Percentiles rank a stretch among this genome's conserved stretches.
These are phyloP conservation scores for Amblyjoppa fuscipennis DNA, from an alignment of 2,888 invertebrate genomes.

Conservation along the genomic window DNA sequence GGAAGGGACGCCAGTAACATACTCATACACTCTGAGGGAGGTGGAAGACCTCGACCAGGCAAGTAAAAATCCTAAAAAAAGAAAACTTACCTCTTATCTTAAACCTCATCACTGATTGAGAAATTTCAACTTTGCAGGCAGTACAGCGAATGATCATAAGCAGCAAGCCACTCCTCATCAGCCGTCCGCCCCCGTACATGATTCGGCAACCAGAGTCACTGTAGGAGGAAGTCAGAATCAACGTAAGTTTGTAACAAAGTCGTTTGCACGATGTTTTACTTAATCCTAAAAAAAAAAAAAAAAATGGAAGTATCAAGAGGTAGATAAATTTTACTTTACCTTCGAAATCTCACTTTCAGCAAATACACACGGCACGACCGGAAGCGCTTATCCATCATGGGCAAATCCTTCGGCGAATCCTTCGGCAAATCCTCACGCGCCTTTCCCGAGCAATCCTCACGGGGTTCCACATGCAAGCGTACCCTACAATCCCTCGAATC, in stretches of 20 bases:
- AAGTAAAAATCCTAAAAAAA: slow-evolving; percentile 31
- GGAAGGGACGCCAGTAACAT: slow-evolving; percentile 60
- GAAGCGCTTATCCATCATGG: slow-evolving; percentile 59
- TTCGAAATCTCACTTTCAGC: slow-evolving; percentile 10
- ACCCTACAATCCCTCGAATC: neutral
- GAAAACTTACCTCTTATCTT: neutral
- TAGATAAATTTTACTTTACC: neutral
- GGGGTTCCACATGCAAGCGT: slow-evolving; percentile 14
- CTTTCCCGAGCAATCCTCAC: slow-evolving; percentile 23
- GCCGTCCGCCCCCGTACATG: slow-evolving; percentile 52
- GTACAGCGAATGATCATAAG: slow-evolving; percentile 34
- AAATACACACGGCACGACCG: slow-evolving; percentile 22
- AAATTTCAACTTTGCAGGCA: slow-evolving; percentile 10
- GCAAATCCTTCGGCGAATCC: slow-evolving; percentile 65
- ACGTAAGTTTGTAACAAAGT: slow-evolving; percentile 27
- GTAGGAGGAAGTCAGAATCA: slow-evolving; percentile 42
- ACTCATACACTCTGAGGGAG: slow-evolving; percentile 70
- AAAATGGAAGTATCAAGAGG: neutral
- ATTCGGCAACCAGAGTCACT: slow-evolving; percentile 41
- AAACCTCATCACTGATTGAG: neutral
- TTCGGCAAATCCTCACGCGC: slow-evolving; percentile 54
- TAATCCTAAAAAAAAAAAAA: neutral
- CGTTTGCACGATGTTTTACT: neutral
- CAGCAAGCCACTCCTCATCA: slow-evolving; percentile 50
- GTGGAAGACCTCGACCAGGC: slow-evolving; percentile 71